Conservation (phyloP, 2,888 invertebrate species). For the Coleophora deauratella region DNA sequence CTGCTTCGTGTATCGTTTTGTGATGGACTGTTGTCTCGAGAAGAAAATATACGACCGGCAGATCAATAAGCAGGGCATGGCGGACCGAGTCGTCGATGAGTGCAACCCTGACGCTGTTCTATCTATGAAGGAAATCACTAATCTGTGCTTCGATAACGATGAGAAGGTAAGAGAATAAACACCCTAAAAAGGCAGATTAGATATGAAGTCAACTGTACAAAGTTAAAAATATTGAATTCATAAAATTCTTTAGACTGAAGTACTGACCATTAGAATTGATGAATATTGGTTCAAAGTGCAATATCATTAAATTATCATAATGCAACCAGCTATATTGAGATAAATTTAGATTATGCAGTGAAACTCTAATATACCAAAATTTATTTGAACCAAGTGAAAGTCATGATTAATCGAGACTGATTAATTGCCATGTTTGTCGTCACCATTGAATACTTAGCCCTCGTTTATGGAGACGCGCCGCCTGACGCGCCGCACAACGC, state of each 20-base stretch:
- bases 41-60: slow-evolving; percentile 99
- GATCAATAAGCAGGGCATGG: slow-evolving; percentile 98
- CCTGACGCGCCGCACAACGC: too few relatives aligned
- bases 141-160: slow-evolving; percentile 92
- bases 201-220: background rate
- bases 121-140: slow-evolving; percentile 91
- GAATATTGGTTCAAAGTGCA: too few relatives aligned
- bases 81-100: slow-evolving; percentile 98
- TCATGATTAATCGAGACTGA: too few relatives aligned
- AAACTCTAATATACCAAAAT: too few relatives aligned
- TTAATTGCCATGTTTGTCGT: too few relatives aligned
- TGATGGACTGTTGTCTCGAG: slow-evolving; percentile 97
- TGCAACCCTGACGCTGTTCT: slow-evolving; percentile 96
- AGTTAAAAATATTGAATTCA: background rate
- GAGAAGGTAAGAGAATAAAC: slow-evolving; percentile 63
- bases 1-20: slow-evolving; percentile 96
- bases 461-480: too few relatives aligned
- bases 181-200: background rate
- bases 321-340: too few relatives aligned
- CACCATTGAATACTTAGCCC: too few relatives aligned
- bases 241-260: background rate
- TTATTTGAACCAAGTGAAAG: too few relatives aligned
- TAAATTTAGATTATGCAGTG: too few relatives aligned
- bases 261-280: too few relatives aligned
- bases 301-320: too few relatives aligned